A percentile compares a stretch with the other conserved stretches of the same genome.
These are phyloP conservation scores for Oxyscelio sp. DNA, from an alignment of 2,888 invertebrate genomes.

Conservation along the genomic window DNA sequence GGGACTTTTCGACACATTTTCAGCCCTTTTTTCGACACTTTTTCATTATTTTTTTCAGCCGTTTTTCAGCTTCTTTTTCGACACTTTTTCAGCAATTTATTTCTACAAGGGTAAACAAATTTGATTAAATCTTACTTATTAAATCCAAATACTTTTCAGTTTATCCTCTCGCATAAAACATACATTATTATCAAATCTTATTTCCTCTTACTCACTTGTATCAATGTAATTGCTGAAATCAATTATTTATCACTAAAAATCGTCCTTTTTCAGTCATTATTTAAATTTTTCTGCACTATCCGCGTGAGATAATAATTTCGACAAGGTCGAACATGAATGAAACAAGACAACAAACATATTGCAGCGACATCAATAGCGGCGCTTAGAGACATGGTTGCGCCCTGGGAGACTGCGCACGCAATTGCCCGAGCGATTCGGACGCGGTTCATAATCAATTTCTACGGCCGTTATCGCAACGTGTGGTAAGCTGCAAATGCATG, in stretches of 20 bases:
- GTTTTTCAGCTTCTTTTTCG: too few relatives aligned
- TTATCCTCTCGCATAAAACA: too few relatives aligned
- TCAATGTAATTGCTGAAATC: too few relatives aligned
- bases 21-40: too few relatives aligned
- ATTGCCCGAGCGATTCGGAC: slow-evolving; percentile 66
- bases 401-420: slow-evolving; percentile 57
- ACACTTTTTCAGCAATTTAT: too few relatives aligned
- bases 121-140: too few relatives aligned
- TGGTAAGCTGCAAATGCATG: slow-evolving; percentile 73
- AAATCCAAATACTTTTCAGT: too few relatives aligned
- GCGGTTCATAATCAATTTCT: slow-evolving; percentile 76
- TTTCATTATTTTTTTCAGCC: too few relatives aligned
- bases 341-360: slow-evolving; percentile 53
- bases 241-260: neutral
- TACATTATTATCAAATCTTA: too few relatives aligned
- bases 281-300: slow-evolving; percentile 12
- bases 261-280: neutral
- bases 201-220: too few relatives aligned
- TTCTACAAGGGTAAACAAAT: too few relatives aligned
- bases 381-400: slow-evolving; percentile 56
- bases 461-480: slow-evolving; percentile 70
- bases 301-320: slow-evolving; percentile 38
- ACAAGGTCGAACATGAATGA: slow-evolving; percentile 36
- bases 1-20: too few relatives aligned
- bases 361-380: slow-evolving; percentile 65